Percentiles rank a stretch among this genome's conserved stretches.
Evolutionary conservation across 2,797 vertebrate genomes (phyloP).

Genomic region (Argentina silus): DNA sequence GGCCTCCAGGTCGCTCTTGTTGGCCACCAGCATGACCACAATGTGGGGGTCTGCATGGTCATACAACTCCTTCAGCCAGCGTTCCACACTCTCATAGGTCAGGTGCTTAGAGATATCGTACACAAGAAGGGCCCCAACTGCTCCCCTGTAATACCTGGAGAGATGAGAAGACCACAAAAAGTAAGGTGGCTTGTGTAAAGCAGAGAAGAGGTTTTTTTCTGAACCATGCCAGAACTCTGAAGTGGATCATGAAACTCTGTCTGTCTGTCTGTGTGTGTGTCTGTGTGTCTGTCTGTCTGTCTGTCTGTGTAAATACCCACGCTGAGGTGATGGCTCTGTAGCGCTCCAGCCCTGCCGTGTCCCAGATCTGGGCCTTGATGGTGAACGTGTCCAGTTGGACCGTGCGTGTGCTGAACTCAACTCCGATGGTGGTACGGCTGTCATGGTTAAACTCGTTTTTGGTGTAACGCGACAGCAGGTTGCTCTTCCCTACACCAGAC

Average conservation of each 20-base stretch:
- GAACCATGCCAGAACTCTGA: no score
- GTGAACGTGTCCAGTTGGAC: conserved; percentile 90
- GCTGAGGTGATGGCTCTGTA: conserved; percentile 98
- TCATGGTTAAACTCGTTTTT: conserved; percentile 96
- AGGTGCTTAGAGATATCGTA: conserved; percentile 80
- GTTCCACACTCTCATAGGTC: conserved; percentile 78
- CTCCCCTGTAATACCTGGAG: conserved; percentile 80
- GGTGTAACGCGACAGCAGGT: conserved; percentile 94
- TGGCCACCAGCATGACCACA: conserved; percentile 82
- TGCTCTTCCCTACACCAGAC: conserved; percentile 97
- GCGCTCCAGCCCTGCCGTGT: conserved; percentile 95
- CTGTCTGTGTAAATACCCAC: conserved; percentile 76
- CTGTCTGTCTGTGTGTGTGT: conserved; percentile 10
- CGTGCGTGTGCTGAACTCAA: conserved; percentile 95
- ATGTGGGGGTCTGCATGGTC: conserved; percentile 81
- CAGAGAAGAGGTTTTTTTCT: no score
- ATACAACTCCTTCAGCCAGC: conserved; percentile 81
- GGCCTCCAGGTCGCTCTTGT: conserved; percentile 74
- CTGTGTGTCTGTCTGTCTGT: conserved; percentile 2
- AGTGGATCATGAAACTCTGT: background rate
- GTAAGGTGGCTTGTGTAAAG: no score
- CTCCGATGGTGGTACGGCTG: conserved; percentile 97
- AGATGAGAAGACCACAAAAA: background rate
- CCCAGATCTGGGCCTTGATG: conserved; percentile 98
- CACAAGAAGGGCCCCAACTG: conserved; percentile 78